Conservation (phyloP, 1,140 invertebrate genomes). For the Hycleus cichorii region DNA sequence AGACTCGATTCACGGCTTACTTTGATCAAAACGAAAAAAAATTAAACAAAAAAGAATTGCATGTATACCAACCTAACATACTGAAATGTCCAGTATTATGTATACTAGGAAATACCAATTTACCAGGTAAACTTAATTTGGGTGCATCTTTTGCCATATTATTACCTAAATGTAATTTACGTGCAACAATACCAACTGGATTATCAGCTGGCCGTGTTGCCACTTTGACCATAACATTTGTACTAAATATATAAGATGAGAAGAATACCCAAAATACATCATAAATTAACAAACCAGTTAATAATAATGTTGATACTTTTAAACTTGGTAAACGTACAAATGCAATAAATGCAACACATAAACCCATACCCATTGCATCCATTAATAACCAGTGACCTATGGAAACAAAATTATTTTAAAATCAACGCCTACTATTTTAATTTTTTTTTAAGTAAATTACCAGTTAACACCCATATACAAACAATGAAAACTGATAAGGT, state of each 20-base stretch:
- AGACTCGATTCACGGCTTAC: not conserved
- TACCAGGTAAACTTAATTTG: slow-evolving; percentile 91
- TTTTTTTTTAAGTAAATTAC: slow-evolving; percentile 20
- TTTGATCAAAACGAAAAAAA: too few species aligned
- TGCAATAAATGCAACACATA: slow-evolving; percentile 96
- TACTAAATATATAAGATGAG: slow-evolving; percentile 96
- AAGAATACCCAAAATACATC: slow-evolving; percentile 99
- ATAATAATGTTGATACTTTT: slow-evolving; percentile 90
- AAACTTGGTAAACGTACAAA: slow-evolving; percentile 91
- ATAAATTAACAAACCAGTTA: slow-evolving; percentile 91
- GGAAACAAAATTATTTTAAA: slow-evolving; percentile 8
- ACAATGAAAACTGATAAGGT: slow-evolving; percentile 88
- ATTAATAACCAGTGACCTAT: slow-evolving; percentile 89
- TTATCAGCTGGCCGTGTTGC: slow-evolving; percentile 90
- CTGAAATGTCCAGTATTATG: slow-evolving; percentile 93
- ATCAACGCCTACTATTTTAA: not conserved
- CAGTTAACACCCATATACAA: slow-evolving; percentile 93
- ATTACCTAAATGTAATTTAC: slow-evolving; percentile 82
- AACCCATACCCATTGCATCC: slow-evolving; percentile 96
- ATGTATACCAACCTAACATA: slow-evolving; percentile 64
- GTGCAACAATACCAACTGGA: slow-evolving; percentile 87
- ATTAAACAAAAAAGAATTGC: too few species aligned
- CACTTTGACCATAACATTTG: slow-evolving; percentile 97
- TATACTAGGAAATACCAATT: slow-evolving; percentile 94
- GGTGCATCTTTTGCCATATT: slow-evolving; percentile 76